Conservation (phyloP, 2,888 invertebrate species). For the Scaptomyza tumidula region DNA sequence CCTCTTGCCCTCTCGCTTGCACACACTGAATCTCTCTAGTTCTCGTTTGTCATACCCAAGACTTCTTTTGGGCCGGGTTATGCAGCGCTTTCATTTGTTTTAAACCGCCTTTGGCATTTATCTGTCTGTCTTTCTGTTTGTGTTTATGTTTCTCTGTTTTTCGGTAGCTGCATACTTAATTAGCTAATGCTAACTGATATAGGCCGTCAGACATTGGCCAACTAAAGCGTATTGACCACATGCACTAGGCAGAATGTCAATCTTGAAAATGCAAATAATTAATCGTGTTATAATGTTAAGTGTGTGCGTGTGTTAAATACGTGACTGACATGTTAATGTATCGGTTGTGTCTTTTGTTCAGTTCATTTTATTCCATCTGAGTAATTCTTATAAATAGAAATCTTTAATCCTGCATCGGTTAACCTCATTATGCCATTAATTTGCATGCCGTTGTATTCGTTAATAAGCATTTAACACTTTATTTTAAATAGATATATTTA, state of each 20-base stretch:
- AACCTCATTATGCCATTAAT: slow-evolving; percentile 21
- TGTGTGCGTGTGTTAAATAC: slow-evolving; percentile 9
- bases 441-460: slow-evolving; percentile 7
- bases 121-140: slow-evolving; percentile 10
- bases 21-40: slow-evolving; percentile 8
- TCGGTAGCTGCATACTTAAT: slow-evolving; percentile 67
- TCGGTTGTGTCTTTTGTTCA: neutral
- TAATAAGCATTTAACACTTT: neutral
- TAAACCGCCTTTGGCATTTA: slow-evolving; percentile 51
- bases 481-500: too few species aligned
- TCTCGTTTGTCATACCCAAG: slow-evolving; percentile 48
- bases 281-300: neutral
- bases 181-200: slow-evolving; percentile 60
- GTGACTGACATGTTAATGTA: slow-evolving; percentile 24
- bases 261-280: slow-evolving; percentile 26
- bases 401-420: slow-evolving; percentile 15
- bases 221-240: slow-evolving; percentile 23
- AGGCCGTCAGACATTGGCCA: slow-evolving; percentile 41
- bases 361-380: slow-evolving; percentile 16
- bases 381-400: slow-evolving; percentile 21
- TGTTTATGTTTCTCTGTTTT: slow-evolving; percentile 21
- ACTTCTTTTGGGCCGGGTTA: slow-evolving; percentile 59
- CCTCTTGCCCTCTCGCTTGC: slow-evolving; percentile 13
- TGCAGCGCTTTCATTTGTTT: slow-evolving; percentile 73
- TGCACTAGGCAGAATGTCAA: slow-evolving; percentile 17